Evolutionary conservation across 1,140 invertebrate genomes (phyloP).

Genomic region (Drosophila funebris): DNA sequence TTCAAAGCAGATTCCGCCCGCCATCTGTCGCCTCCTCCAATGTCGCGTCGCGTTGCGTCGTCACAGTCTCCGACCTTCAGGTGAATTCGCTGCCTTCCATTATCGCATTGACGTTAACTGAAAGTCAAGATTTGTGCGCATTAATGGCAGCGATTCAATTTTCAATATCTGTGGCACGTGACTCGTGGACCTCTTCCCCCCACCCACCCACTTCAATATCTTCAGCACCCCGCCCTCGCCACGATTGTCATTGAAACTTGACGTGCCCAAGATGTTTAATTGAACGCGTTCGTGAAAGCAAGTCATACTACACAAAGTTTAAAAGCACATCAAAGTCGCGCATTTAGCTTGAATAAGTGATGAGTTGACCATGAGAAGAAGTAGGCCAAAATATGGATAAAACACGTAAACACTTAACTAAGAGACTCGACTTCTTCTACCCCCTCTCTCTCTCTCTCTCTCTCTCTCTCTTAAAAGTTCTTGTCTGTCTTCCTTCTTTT

Average conservation of each 20-base stretch:
- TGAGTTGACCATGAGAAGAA: background rate
- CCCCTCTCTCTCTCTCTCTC: no score
- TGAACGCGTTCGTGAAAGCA: slow-evolving; percentile 25
- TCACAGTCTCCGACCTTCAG: background rate
- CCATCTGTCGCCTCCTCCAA: slow-evolving; percentile 18
- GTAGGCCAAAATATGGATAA: background rate
- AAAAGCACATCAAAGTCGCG: slow-evolving; percentile 23
- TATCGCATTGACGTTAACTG: slow-evolving; percentile 71
- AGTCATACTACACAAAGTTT: slow-evolving; percentile 10
- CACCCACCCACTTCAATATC: no score
- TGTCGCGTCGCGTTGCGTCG: background rate
- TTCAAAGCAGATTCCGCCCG: slow-evolving; percentile 70
- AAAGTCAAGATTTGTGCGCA: slow-evolving; percentile 79
- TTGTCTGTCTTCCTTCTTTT: no score
- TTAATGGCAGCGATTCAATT: slow-evolving; percentile 77
- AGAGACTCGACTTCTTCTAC: no score
- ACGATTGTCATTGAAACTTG: slow-evolving; percentile 74
- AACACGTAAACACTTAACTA: background rate
- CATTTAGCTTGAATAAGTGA: slow-evolving; percentile 19
- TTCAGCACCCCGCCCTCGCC: background rate
- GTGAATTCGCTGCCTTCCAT: slow-evolving; percentile 41
- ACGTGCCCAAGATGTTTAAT: slow-evolving; percentile 79
- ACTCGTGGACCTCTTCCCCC: slow-evolving; percentile 42
- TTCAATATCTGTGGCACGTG: slow-evolving; percentile 78
- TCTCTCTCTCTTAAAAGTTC: no score